phyloP scores from a whole-genome alignment of 1,140 invertebrate genomes.

The Drosophila mojavensis region DNA sequence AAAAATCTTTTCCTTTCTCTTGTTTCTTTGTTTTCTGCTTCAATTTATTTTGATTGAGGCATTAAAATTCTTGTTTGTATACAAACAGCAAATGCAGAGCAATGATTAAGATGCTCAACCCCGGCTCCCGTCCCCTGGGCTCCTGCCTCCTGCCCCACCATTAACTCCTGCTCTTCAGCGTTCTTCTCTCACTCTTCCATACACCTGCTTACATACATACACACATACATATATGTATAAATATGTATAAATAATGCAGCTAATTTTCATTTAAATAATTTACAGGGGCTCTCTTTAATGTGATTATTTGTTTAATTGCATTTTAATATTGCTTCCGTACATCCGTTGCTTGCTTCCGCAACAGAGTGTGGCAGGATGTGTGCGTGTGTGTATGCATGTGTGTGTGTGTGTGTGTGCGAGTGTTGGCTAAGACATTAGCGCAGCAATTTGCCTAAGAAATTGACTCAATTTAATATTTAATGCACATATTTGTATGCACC shows the following conservation, averaged over 20 bases:
- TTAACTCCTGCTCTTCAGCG: no score
- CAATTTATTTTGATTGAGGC: slow-evolving; percentile 72
- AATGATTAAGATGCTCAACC: no score
- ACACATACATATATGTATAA: no score
- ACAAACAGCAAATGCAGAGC: no score
- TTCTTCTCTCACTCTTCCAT: not conserved
- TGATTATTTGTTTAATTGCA: slow-evolving; percentile 42
- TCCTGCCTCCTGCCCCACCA: no score
- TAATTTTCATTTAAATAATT: slow-evolving; percentile 40
- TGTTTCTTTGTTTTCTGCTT: slow-evolving; percentile 8
- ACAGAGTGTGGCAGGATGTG: slow-evolving; percentile 25
- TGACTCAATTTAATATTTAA: slow-evolving; percentile 35
- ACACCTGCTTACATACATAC: not conserved
- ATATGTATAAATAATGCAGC: not conserved
- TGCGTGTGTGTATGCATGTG: not conserved
- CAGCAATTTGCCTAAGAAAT: slow-evolving; percentile 24
- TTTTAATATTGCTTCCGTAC: slow-evolving; percentile 51
- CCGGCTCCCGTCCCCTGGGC: not conserved
- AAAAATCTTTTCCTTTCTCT: slow-evolving; percentile 1
- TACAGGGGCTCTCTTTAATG: slow-evolving; percentile 18
- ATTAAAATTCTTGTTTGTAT: slow-evolving; percentile 73
- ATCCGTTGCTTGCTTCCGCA: slow-evolving; percentile 39
- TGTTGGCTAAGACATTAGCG: slow-evolving; percentile 9
- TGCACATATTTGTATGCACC: slow-evolving; percentile 12
- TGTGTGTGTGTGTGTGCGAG: not conserved